Conservation (phyloP, 1,140 invertebrate species). For the Oncopodura yosiiana region DNA sequence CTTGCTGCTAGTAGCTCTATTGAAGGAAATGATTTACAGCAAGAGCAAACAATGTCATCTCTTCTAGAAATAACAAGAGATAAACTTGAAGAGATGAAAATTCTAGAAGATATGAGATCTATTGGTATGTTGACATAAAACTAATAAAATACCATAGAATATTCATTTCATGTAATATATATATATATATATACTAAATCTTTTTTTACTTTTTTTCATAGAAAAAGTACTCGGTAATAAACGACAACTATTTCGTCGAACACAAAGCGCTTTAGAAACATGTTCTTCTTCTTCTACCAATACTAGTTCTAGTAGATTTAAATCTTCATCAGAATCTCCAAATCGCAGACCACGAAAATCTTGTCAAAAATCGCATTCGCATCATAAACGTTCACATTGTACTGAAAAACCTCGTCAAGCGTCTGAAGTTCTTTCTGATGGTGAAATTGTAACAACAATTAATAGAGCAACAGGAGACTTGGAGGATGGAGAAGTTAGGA, state of each 20-base stretch:
- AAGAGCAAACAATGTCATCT: too few species aligned
- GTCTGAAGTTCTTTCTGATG: not conserved
- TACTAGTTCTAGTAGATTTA: not conserved
- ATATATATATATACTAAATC: too few species aligned
- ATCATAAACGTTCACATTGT: not conserved
- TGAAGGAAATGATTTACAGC: conserved; percentile 26
- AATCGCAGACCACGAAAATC: not conserved
- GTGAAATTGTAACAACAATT: not conserved
- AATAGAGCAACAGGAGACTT: not conserved
- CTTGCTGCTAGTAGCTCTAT: conserved; percentile 15
- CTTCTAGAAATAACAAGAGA: too few species aligned
- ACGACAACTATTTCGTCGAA: conserved; percentile 34
- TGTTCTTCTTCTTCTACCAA: not conserved
- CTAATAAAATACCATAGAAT: too few species aligned
- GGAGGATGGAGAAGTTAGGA: not conserved
- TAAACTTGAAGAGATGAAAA: too few species aligned
- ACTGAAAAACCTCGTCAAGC: not conserved
- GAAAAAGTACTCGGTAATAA: too few species aligned
- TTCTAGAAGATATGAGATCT: too few species aligned
- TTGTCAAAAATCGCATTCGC: not conserved
- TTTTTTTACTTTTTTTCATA: too few species aligned
- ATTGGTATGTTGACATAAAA: too few species aligned
- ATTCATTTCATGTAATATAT: too few species aligned
- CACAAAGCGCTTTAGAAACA: conserved; percentile 40
- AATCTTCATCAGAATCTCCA: conserved; percentile 1